Percentiles rank a stretch among this genome's conserved stretches.
Conservation (phyloP, 2,113 vertebrate genomes). For the Aix galericulata region DNA sequence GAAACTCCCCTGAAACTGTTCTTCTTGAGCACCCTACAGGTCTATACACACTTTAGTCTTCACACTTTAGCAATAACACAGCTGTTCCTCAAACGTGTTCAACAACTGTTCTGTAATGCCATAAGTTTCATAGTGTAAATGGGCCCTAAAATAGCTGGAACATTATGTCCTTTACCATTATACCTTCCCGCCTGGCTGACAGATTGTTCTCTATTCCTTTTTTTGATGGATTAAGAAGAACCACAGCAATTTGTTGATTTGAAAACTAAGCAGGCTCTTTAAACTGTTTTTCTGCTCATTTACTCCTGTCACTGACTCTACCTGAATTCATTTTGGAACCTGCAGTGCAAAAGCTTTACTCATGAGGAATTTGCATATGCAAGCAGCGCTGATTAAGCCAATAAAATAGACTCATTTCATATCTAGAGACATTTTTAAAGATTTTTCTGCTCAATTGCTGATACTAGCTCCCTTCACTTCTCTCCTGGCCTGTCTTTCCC, state of each 20-base stretch:
- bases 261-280: conserved; percentile 53
- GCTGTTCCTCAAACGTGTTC: conserved; percentile 42
- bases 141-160: conserved; percentile 60
- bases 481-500: background rate
- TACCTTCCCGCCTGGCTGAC: conserved; percentile 11
- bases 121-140: conserved; percentile 48
- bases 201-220: conserved; percentile 45
- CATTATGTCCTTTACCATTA: conserved; percentile 50
- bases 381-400: background rate
- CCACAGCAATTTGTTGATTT: conserved; percentile 63
- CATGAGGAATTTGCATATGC: conserved; percentile 40
- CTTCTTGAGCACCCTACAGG: background rate
- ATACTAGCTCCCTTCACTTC: background rate
- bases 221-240: conserved; percentile 50
- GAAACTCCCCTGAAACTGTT: background rate
- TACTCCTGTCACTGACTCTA: conserved; percentile 26
- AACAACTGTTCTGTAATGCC: conserved; percentile 47
- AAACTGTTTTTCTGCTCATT: conserved; percentile 15
- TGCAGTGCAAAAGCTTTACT: conserved; percentile 49
- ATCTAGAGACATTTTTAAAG: background rate
- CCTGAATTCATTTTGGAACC: conserved; percentile 40
- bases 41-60: conserved; percentile 13
- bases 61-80: conserved; percentile 45
- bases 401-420: conserved; percentile 13
- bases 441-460: background rate